A percentile compares a stretch with the other conserved stretches of the same genome.
Evolutionary conservation across 2,113 vertebrate genomes (phyloP).

Genomic region (Eulemur rufifrons): DNA sequence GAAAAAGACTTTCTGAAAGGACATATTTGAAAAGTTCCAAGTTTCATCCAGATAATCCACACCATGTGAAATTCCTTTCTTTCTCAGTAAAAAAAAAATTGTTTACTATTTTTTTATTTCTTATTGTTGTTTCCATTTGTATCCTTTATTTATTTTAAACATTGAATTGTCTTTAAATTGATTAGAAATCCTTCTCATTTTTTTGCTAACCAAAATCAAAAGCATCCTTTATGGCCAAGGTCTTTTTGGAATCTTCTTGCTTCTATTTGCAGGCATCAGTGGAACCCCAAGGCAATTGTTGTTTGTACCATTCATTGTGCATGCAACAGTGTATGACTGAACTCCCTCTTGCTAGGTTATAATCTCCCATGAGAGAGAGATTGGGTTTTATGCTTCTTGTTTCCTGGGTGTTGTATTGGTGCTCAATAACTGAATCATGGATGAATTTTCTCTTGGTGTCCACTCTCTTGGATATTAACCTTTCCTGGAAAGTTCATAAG

Average conservation of each 20-base stretch:
- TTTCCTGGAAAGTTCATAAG: background rate
- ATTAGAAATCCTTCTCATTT: background rate
- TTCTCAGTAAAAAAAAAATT: background rate
- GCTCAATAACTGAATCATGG: background rate
- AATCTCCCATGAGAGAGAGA: background rate
- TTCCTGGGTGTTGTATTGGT: background rate
- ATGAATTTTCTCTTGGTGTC: background rate
- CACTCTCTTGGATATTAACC: background rate
- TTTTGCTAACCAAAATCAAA: background rate
- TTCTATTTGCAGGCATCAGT: background rate
- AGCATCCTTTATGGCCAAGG: background rate
- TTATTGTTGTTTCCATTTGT: background rate
- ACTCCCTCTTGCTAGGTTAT: background rate
- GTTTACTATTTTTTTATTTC: background rate
- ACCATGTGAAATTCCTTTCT: background rate
- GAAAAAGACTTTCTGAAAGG: background rate
- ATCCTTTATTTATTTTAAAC: background rate
- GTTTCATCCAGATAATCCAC: background rate
- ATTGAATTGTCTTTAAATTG: background rate
- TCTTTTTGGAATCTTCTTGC: background rate
- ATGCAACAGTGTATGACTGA: background rate
- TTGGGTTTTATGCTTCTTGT: background rate
- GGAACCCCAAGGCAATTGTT: no score
- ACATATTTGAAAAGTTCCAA: background rate
- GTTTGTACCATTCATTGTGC: background rate